Percentiles rank a stretch among this genome's conserved stretches.
Evolutionary conservation across 92 coral and sea anemone genomes (phyloP).

Genomic region (Montipora capitata): DNA sequence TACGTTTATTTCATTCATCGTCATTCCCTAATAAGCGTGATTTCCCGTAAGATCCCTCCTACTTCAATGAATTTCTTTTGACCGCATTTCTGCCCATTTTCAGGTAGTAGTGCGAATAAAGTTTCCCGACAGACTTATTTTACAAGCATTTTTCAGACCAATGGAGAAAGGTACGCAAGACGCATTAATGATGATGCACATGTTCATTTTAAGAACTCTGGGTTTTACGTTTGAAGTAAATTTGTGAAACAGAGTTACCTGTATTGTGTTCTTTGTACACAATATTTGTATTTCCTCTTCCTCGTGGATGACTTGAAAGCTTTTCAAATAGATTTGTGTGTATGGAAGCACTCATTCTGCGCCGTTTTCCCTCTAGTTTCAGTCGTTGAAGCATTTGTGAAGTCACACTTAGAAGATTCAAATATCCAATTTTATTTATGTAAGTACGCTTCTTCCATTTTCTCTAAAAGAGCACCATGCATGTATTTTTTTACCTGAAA

Average conservation of each 20-base stretch:
- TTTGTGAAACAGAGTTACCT: not conserved
- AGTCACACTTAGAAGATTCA: slow-evolving; percentile 82
- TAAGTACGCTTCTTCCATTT: slow-evolving; percentile 45
- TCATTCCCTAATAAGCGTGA: no score
- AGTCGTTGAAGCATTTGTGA: slow-evolving; percentile 81
- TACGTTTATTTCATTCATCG: no score
- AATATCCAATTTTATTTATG: slow-evolving; percentile 85
- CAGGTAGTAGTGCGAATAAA: slow-evolving; percentile 96
- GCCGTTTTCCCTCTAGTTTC: slow-evolving; percentile 67
- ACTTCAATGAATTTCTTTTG: no score
- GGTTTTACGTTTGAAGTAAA: not conserved
- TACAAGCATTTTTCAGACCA: slow-evolving; percentile 97
- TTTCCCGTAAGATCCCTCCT: no score
- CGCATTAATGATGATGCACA: no score
- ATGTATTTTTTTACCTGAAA: not conserved
- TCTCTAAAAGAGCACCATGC: not conserved
- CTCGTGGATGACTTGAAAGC: no score
- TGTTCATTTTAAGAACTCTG: no score
- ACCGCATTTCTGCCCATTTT: not conserved
- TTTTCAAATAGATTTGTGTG: no score
- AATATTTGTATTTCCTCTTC: no score
- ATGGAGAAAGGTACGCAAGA: slow-evolving; percentile 84
- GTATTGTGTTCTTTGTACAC: no score
- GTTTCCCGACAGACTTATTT: slow-evolving; percentile 89
- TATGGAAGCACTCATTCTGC: no score